phyloP scores from a whole-genome alignment of 2,888 invertebrate species.

The Leptinotarsa rubiginosa region DNA sequence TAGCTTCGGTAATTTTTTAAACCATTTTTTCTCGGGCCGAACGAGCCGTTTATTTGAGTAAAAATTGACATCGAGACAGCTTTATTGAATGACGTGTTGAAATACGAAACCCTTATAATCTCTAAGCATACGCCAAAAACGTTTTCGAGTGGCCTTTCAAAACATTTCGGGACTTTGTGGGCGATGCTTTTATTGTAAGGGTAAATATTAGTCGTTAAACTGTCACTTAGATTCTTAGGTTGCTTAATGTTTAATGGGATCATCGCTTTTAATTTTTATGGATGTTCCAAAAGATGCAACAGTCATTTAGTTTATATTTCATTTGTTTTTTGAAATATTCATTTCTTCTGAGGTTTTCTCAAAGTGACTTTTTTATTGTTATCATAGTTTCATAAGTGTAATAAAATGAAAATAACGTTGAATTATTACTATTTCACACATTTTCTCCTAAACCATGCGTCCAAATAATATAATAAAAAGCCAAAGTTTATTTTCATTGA shows the following conservation, averaged over 20 bases:
- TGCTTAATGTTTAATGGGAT: background rate
- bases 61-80: conserved; percentile 51
- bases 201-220: conserved; percentile 13
- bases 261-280: conserved; percentile 1
- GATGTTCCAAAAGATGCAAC: background rate
- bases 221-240: conserved; percentile 9
- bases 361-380: no score
- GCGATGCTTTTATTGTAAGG: conserved; percentile 27
- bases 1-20: conserved; percentile 11
- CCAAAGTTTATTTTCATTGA: no score
- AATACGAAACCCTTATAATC: conserved; percentile 38
- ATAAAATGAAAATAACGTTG: no score
- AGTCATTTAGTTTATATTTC: no score
- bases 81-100: conserved; percentile 56
- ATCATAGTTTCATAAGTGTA: no score
- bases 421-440: no score
- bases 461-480: no score
- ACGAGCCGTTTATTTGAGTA: conserved; percentile 42
- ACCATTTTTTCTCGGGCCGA: background rate
- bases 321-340: no score
- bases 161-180: conserved; percentile 33
- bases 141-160: conserved; percentile 34
- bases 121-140: conserved; percentile 38
- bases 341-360: no score
- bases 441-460: no score